Percentiles rank a stretch among this genome's conserved stretches.
phyloP scores from a whole-genome alignment of 1,140 invertebrate genomes.

The Gryllus bimaculatus region DNA sequence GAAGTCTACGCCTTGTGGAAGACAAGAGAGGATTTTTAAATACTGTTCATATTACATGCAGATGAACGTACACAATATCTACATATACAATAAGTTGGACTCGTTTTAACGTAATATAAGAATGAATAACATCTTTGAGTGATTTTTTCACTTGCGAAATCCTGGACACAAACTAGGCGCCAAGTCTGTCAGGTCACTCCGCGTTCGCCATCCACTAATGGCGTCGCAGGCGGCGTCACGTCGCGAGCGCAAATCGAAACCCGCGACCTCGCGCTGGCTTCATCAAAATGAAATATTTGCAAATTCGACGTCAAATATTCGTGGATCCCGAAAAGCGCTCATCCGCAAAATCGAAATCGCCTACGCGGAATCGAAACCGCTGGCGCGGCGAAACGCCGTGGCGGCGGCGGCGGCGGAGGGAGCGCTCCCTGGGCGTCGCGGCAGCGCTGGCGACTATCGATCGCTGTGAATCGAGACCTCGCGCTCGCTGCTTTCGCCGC shows the following conservation, averaged over 20 bases:
- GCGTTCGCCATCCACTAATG: no score
- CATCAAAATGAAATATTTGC: constrained; percentile 1
- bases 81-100: no score
- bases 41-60: no score
- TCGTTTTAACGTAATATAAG: no score
- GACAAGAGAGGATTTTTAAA: no score
- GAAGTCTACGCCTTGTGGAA: no score
- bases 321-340: background rate
- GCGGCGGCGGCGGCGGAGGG: background rate
- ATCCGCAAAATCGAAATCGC: constrained; percentile 3
- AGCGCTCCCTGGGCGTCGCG: background rate
- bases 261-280: background rate
- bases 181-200: no score
- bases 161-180: no score
- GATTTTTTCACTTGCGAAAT: no score
- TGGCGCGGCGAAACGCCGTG: background rate
- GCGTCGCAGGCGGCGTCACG: background rate
- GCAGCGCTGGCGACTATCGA: background rate
- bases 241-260: background rate
- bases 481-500: no score
- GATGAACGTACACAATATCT: no score
- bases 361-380: background rate
- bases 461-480: background rate
- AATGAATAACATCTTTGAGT: no score
- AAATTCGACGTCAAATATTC: background rate